Evolutionary conservation across 2,888 invertebrate genomes (phyloP), one percentile per base, ranked within the genome.

Genomic region (Dilophus febrilis): DNA sequence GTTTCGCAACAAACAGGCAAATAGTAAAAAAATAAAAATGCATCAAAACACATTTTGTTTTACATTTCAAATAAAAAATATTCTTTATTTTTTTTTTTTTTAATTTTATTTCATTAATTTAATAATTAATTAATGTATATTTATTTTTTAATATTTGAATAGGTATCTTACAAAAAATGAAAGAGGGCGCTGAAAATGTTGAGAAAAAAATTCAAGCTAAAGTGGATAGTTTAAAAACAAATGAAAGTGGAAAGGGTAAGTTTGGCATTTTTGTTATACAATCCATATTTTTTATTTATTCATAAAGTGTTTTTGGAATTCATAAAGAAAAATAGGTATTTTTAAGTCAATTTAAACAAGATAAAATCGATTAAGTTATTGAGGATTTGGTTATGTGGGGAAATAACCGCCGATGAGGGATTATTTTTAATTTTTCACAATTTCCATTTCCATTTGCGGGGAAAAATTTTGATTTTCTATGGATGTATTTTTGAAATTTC

Each of bases 141-240:
- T 22, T 22, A 4, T 22, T 22, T 8, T 22, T 22, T 8, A 6
- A 22, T 38, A 11, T 57, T 57, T 51, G 57, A 57, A 22, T 63
- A 82, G 90, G 87, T 59, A 80, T 92, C 55, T 68, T 95, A 52
- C 86, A 90, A 41, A 92, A 91, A 65, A 86, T 94, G 72, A 94
- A 92, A 68, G 94, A 94, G 59, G 87, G 91, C 37, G 94, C 94
- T 0, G 94, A 94, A 63, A 87, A 77, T 48, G 83, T 92, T 51
- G 87, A 90, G 53, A 87, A 86, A 42, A 88, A 87, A 61, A 74
- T 94, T 43, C 92, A 94, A 65, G 87, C 88, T 2, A 91, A 86
- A 59, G 88, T 88, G 12, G 92, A 92, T 52, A 85, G 82, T 55
- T 64, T 84, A 37, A 82, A 81, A 49, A 73, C 75, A 35, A 61